Base-by-base conservation (phyloP, 1,140 invertebrate genomes). In the Eufriesea mexicana region DNA sequence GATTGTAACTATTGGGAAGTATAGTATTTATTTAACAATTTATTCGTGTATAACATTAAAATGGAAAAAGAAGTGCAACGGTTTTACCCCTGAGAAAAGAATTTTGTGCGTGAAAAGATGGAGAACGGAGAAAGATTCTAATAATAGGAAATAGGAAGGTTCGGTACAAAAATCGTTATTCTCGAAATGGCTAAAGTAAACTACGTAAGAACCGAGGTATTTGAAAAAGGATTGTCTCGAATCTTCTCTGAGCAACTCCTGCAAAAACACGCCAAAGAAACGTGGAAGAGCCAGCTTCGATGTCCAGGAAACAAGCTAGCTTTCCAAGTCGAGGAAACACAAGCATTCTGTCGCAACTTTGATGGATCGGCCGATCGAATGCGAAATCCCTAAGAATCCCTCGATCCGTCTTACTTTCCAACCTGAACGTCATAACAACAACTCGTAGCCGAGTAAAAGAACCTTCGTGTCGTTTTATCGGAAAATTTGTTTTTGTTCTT, bases 401-500 rank as follows among this genome's bases (percentile, higher is more conserved):
- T 54, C 86, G 64, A 88, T 88, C 79, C 64, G 86, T 88, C 86
- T 88, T 85, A 85, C 55, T 88, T 76, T 79, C 12, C 59, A 54
- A 49, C 51, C 18, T 18, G 18, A 54, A 87, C 80, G 83, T 88
- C 86, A 88, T 76, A 88, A 88, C 86, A 88, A 74, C 70, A 45
- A 84, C 49, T 78, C 64, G 47, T 49, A 59, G 25, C n/a, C 54
- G 51, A 42, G 16, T 16, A 20, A 49, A 35, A 79, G 28, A 55
- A 2, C 28, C 61, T 51, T 14, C 25, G 2, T 16, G n/a, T 2
- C 4, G 8, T 66, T 81, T 57, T 49, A 20, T 42, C 51, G 20
- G 7, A 64, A 62, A 28, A 81, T 81, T 81, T 64, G 35, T 61
- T 18, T n/a, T 35, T 6, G 7, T 6, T n/a, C 71, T 59, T 57